A percentile compares a stretch with the other conserved stretches of the same genome.
phyloP scores from a whole-genome alignment of 2,797 vertebrate genomes.

The Siniperca obscura region DNA sequence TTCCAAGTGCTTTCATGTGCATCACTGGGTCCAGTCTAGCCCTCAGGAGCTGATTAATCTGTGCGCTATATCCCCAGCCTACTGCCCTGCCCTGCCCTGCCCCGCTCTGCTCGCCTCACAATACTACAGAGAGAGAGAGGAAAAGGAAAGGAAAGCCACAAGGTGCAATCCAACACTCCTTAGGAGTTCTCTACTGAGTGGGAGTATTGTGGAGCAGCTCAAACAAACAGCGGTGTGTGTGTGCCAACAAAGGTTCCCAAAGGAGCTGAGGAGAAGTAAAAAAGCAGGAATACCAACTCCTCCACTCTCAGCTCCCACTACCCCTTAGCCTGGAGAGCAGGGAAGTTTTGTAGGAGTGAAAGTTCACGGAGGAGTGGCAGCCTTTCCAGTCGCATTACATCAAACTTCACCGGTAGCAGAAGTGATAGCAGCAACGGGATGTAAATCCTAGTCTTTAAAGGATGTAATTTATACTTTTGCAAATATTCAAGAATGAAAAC shows the following conservation, averaged over 20 bases:
- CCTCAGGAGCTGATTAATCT: conserved; percentile 70
- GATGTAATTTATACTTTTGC: conserved; percentile 15
- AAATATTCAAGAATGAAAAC: conserved; percentile 40
- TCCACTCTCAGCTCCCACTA: conserved; percentile 42
- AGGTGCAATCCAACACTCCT: conserved; percentile 67
- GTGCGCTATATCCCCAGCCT: conserved; percentile 26
- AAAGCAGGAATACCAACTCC: conserved; percentile 40
- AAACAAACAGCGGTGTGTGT: conserved; percentile 68
- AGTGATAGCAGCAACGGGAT: neutral
- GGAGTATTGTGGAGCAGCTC: conserved; percentile 65
- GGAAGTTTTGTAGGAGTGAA: conserved; percentile 18
- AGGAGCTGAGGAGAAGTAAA: conserved; percentile 53
- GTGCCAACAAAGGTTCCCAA: conserved; percentile 66
- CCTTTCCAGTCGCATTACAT: conserved; percentile 19
- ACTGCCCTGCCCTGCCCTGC: conserved; percentile 20
- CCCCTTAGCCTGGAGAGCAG: conserved; percentile 24
- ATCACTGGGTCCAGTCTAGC: conserved; percentile 57
- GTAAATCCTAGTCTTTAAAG: conserved; percentile 10
- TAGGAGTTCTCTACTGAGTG: conserved; percentile 64
- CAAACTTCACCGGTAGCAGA: conserved; percentile 14
- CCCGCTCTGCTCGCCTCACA: conserved; percentile 40
- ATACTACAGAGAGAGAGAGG: conserved; percentile 21
- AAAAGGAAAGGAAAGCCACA: conserved; percentile 53
- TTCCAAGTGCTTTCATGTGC: conserved; percentile 71
- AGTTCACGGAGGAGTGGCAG: conserved; percentile 35